A percentile compares a stretch with the other conserved stretches of the same genome.
Evolutionary conservation across 2,888 invertebrate species (phyloP).

Genomic region (Eupithecia inturbata): DNA sequence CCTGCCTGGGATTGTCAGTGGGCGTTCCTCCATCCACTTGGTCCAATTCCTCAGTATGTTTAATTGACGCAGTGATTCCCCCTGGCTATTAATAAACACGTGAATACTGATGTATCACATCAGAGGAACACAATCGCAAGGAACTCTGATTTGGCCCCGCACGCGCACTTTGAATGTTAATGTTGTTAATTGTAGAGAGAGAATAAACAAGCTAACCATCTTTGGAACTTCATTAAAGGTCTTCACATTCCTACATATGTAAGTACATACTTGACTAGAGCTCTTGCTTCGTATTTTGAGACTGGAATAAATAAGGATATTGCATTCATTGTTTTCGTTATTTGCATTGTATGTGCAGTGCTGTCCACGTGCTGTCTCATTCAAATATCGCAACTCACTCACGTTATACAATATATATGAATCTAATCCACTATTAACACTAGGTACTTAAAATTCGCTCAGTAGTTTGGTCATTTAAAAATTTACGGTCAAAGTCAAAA

Average conservation of each 20-base stretch:
- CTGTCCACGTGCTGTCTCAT: neutral
- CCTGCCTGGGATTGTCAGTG: neutral
- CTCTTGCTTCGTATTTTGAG: neutral
- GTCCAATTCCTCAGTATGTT: neutral
- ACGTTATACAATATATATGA: no score
- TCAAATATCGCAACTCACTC: neutral
- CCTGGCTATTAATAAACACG: neutral
- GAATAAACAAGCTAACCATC: neutral
- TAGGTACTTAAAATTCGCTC: no score
- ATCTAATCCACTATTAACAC: no score
- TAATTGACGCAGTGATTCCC: conserved; percentile 3
- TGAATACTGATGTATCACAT: no score
- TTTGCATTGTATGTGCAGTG: no score
- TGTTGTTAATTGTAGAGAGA: neutral
- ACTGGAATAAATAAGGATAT: no score
- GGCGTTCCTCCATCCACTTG: conserved; percentile 5
- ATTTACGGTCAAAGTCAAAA: no score
- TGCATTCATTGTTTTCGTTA: neutral
- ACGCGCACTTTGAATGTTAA: conserved; percentile 4
- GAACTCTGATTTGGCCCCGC: conserved; percentile 3
- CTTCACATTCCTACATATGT: no score
- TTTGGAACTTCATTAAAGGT: neutral
- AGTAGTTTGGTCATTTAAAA: no score
- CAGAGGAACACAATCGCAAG: neutral
- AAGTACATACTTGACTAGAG: neutral